Percentiles rank a stretch among this genome's conserved stretches.
Evolutionary conservation across 2,797 vertebrate species (phyloP).

Genomic region (Cirrhinus molitorella): DNA sequence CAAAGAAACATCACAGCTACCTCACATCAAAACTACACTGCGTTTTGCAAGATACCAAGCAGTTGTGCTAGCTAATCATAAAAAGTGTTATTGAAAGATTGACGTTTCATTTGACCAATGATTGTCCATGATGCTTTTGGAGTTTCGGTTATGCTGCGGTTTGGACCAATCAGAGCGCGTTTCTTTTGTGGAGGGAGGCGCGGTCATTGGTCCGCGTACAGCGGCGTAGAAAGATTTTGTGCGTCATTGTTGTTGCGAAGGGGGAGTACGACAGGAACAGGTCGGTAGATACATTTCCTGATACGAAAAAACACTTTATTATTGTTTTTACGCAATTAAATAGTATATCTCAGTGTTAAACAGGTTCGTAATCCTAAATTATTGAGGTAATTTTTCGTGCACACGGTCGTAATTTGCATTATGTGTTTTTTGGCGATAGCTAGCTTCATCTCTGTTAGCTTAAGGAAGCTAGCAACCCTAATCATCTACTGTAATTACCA

Average conservation of each 20-base stretch:
- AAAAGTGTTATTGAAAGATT: slow-evolving; percentile 48
- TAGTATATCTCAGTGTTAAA: neutral
- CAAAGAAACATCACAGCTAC: neutral
- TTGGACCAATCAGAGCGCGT: slow-evolving; percentile 69
- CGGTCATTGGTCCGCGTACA: slow-evolving; percentile 34
- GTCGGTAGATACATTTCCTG: slow-evolving; percentile 48
- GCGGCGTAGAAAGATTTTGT: slow-evolving; percentile 24
- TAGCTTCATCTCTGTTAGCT: slow-evolving; percentile 16
- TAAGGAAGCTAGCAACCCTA: neutral
- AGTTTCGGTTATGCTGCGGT: rapidly evolving
- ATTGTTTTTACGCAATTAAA: neutral
- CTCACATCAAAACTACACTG: neutral
- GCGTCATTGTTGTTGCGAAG: slow-evolving; percentile 43
- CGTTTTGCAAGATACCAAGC: neutral
- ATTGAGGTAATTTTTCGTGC: neutral
- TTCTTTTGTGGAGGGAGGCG: slow-evolving; percentile 26
- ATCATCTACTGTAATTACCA: neutral
- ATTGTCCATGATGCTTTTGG: rapidly evolving
- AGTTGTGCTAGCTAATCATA: neutral
- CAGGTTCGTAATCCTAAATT: neutral
- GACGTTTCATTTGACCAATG: slow-evolving; percentile 66
- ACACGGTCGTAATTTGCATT: neutral
- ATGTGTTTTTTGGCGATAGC: neutral
- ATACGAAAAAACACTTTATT: neutral
- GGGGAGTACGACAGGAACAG: slow-evolving; percentile 40